These are phyloP conservation scores for Motacilla tschutschensis DNA, from an alignment of 2,113 vertebrate species.

Conservation along the genomic window DNA sequence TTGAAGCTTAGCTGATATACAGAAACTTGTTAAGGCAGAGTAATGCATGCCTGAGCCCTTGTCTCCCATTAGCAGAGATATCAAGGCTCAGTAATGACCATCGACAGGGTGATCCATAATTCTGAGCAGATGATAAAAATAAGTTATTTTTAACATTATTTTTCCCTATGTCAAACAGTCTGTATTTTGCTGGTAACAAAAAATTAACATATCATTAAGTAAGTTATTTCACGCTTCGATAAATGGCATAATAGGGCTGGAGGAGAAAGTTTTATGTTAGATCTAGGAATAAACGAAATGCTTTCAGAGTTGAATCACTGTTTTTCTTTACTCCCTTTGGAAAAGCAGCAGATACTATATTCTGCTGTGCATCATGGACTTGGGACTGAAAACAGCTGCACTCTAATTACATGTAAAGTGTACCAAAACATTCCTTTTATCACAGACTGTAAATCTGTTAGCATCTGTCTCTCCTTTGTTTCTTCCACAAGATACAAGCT, in stretches of 20 bases:
- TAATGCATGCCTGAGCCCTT: background rate
- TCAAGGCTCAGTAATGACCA: background rate
- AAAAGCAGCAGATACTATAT: conserved; percentile 74
- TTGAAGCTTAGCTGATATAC: background rate
- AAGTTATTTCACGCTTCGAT: conserved; percentile 1
- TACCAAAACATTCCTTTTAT: conserved; percentile 87
- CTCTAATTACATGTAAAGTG: conserved; percentile 90
- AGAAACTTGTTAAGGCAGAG: conserved; percentile 5
- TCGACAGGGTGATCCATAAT: background rate
- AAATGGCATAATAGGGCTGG: conserved; percentile 20
- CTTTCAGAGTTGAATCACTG: conserved; percentile 79
- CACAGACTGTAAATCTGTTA: conserved; percentile 86
- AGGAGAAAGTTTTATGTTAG: conserved; percentile 58
- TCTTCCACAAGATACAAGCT: conserved; percentile 87
- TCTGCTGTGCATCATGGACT: conserved; percentile 75
- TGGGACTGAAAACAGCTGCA: conserved; percentile 83
- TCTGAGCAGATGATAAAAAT: background rate
- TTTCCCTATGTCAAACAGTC: background rate
- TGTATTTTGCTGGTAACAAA: conserved; percentile 27
- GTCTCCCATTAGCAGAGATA: background rate
- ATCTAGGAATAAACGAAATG: conserved; percentile 69
- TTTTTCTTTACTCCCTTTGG: conserved; percentile 79
- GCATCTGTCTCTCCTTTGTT: conserved; percentile 83
- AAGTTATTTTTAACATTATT: background rate
- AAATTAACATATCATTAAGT: conserved; percentile 36